Percentiles rank a stretch among this genome's conserved stretches.
Conservation (phyloP, 2,888 invertebrate species). For the Troides helena region DNA sequence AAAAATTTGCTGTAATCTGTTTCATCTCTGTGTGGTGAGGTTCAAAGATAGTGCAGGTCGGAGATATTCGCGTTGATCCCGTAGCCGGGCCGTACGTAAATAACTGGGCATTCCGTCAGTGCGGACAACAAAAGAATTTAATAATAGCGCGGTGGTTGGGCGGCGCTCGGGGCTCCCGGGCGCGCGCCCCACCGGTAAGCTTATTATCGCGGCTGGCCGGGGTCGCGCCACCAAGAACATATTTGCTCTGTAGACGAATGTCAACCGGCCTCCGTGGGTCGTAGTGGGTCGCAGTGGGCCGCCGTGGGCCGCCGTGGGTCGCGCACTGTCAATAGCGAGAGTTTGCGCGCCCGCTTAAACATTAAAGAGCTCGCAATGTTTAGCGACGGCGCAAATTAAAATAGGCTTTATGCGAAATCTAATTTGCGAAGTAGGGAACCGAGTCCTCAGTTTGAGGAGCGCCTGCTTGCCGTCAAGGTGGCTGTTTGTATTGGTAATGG, state of each 20-base stretch:
- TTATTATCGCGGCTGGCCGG: constrained; percentile 65
- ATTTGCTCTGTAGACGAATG: constrained; percentile 71
- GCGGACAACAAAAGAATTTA: constrained; percentile 75
- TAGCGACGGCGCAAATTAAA: constrained; percentile 77
- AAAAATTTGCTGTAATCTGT: constrained; percentile 54
- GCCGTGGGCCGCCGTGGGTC: constrained; percentile 41
- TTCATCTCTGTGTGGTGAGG: constrained; percentile 52
- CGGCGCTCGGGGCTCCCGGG: constrained; percentile 44
- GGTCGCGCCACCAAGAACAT: constrained; percentile 59
- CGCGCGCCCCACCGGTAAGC: constrained; percentile 65
- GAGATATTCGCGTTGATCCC: constrained; percentile 67
- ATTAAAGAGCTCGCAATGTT: constrained; percentile 75
- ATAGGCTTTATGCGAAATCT: constrained; percentile 79
- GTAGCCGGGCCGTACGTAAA: constrained; percentile 61
- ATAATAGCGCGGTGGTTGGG: constrained; percentile 62
- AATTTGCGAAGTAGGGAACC: constrained; percentile 73
- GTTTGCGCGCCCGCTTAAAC: constrained; percentile 70
- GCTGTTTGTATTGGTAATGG: constrained; percentile 73
- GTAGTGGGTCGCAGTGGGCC: constrained; percentile 49
- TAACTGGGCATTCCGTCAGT: constrained; percentile 63
- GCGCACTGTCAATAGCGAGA: constrained; percentile 57
- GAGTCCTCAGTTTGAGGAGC: constrained; percentile 60
- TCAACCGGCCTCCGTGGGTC: constrained; percentile 55
- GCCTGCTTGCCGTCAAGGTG: constrained; percentile 55
- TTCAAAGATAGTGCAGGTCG: constrained; percentile 56